Conservation (phyloP, 1,140 invertebrate species). For the Polyergus mexicanus region DNA sequence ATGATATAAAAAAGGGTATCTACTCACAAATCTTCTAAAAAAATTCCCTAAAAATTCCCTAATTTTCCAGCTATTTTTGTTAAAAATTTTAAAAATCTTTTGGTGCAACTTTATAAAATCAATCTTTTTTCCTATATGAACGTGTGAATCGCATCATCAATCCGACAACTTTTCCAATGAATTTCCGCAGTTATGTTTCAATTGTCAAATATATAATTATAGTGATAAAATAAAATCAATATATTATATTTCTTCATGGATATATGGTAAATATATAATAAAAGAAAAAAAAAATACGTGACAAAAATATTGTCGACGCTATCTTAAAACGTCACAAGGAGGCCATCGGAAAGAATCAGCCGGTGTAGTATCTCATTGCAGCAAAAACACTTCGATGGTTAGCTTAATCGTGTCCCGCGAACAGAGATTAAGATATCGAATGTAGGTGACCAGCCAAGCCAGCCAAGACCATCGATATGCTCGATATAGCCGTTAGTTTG, state of each 20-base stretch:
- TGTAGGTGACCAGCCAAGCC: constrained; percentile 75
- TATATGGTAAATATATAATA: too few species aligned
- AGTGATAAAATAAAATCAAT: background rate
- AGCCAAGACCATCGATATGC: constrained; percentile 64
- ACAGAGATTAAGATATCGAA: constrained; percentile 69
- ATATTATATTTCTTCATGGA: constrained; percentile 8
- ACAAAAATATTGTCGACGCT: constrained; percentile 23
- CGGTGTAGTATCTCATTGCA: constrained; percentile 9
- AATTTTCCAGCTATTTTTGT: too few species aligned
- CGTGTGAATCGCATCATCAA: background rate
- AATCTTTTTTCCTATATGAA: background rate
- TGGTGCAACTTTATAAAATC: too few species aligned
- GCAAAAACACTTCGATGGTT: constrained; percentile 66
- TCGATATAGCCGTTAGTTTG: constrained; percentile 74
- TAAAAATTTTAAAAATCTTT: too few species aligned
- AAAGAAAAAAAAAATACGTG: background rate
- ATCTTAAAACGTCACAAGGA: constrained; percentile 19
- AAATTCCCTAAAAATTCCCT: too few species aligned
- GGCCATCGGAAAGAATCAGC: background rate
- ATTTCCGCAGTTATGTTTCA: constrained; percentile 21
- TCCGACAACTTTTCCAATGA: background rate
- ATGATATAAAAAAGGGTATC: too few species aligned
- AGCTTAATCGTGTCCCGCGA: constrained; percentile 63
- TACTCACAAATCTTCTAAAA: too few species aligned
- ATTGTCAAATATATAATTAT: constrained; percentile 1